These are phyloP conservation scores for Metaphire vulgaris DNA, from an alignment of 1,140 invertebrate genomes.

Conservation along the genomic window DNA sequence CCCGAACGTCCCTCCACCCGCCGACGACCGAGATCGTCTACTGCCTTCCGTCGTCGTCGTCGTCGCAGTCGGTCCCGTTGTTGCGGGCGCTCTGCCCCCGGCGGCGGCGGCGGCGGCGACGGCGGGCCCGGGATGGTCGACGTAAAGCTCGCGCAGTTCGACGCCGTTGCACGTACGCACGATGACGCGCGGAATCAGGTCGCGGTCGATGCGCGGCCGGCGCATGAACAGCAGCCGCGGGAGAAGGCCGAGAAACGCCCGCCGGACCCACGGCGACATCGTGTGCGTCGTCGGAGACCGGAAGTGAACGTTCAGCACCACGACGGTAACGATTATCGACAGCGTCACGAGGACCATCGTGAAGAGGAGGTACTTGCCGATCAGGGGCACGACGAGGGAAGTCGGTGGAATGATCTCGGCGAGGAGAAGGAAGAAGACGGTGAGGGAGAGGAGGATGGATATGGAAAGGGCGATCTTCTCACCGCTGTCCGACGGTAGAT, in stretches of 20 bases:
- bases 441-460: constrained; percentile 96
- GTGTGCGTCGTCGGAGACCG: constrained; percentile 90
- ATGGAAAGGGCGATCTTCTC: constrained; percentile 98
- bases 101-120: neutral
- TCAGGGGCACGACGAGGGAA: constrained; percentile 88
- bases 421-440: constrained; percentile 97
- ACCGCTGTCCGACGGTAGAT: constrained; percentile 92
- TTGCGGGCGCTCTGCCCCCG: too few relatives aligned
- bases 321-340: constrained; percentile 95
- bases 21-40: too few relatives aligned
- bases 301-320: constrained; percentile 96
- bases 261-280: constrained; percentile 80
- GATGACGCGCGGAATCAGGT: constrained; percentile 54
- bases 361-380: constrained; percentile 98
- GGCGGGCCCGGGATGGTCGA: constrained; percentile 5
- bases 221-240: constrained; percentile 59
- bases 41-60: too few relatives aligned
- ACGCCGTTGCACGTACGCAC: constrained; percentile 74
- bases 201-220: constrained; percentile 34
- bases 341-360: constrained; percentile 98
- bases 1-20: too few relatives aligned
- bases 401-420: constrained; percentile 98
- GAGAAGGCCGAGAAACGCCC: constrained; percentile 83
- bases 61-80: too few relatives aligned
- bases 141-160: constrained; percentile 61